These are phyloP conservation scores for Clepsis dumicolana DNA, from an alignment of 2,888 invertebrate genomes.

Conservation along the genomic window DNA sequence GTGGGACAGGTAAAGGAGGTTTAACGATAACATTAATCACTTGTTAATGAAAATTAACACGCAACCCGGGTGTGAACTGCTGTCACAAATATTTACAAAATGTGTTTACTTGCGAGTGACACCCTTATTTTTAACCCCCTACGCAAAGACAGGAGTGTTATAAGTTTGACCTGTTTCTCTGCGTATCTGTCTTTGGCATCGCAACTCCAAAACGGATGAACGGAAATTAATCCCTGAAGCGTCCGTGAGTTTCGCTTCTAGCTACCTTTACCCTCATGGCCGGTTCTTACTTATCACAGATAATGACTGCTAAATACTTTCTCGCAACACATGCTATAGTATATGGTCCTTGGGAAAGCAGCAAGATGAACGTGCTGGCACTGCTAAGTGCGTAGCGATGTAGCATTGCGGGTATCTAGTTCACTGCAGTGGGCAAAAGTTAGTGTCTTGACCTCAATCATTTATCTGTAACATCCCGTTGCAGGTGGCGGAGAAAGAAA, in stretches of 20 bases:
- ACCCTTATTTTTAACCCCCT: neutral
- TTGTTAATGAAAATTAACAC: conserved; percentile 61
- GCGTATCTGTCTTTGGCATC: too few relatives aligned
- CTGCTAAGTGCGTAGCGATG: conserved; percentile 16
- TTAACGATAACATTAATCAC: conserved; percentile 51
- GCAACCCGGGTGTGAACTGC: conserved; percentile 56
- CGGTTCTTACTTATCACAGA: neutral
- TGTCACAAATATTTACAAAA: conserved; percentile 55
- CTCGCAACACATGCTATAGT: too few relatives aligned
- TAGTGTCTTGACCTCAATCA: conserved; percentile 11
- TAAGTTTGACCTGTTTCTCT: too few relatives aligned
- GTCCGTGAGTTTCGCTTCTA: neutral
- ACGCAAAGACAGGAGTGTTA: too few relatives aligned
- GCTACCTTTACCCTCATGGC: neutral
- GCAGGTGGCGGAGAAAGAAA: neutral
- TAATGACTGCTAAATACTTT: conserved; percentile 1
- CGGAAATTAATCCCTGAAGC: neutral
- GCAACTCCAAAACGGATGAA: too few relatives aligned
- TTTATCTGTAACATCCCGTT: neutral
- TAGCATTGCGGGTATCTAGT: neutral
- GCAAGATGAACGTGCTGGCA: conserved; percentile 17
- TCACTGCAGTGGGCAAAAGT: conserved; percentile 7
- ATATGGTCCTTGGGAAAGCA: conserved; percentile 10
- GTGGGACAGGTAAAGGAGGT: conserved; percentile 42
- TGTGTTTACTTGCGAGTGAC: conserved; percentile 49